A percentile compares a stretch with the other conserved stretches of the same genome.
Evolutionary conservation across 2,888 invertebrate genomes (phyloP).

Genomic region (Parnassius glacialis): DNA sequence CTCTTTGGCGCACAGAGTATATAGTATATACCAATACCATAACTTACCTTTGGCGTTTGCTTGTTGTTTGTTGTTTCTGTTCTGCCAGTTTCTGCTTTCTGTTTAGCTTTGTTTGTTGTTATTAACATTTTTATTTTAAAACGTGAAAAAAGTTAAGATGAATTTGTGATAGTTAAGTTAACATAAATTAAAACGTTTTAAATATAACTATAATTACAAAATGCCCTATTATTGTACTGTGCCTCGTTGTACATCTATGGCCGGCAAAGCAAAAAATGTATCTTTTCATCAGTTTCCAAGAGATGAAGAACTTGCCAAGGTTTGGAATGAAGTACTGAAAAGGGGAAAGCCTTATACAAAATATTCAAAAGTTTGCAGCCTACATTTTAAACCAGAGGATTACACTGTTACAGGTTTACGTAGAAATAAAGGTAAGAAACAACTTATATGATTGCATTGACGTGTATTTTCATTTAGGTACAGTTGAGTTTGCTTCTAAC

Average conservation of each 20-base stretch:
- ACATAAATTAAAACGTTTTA: not conserved
- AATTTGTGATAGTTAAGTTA: slow-evolving; percentile 3
- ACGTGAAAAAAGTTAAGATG: slow-evolving; percentile 1
- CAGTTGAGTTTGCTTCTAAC: too few species aligned
- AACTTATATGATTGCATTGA: too few species aligned
- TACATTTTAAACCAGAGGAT: slow-evolving; percentile 68
- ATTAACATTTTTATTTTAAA: slow-evolving; percentile 4
- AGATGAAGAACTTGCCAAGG: slow-evolving; percentile 64
- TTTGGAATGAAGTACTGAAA: slow-evolving; percentile 72
- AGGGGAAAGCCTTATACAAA: slow-evolving; percentile 76
- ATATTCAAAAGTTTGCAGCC: slow-evolving; percentile 77
- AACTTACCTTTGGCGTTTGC: too few species aligned
- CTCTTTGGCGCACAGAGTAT: too few species aligned
- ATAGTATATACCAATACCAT: too few species aligned
- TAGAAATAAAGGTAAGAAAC: slow-evolving; percentile 66
- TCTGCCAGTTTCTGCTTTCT: slow-evolving; percentile 39
- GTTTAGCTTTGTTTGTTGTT: slow-evolving; percentile 72
- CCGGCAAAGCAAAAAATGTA: slow-evolving; percentile 75
- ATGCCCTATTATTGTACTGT: slow-evolving; percentile 79
- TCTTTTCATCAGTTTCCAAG: slow-evolving; percentile 75
- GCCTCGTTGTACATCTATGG: slow-evolving; percentile 76
- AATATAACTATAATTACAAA: slow-evolving; percentile 24
- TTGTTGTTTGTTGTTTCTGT: too few species aligned
- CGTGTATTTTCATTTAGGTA: too few species aligned
- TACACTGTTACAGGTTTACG: slow-evolving; percentile 71